These are phyloP conservation scores for Criorhina ranunculi DNA, from an alignment of 2,888 invertebrate species.

Conservation along the genomic window DNA sequence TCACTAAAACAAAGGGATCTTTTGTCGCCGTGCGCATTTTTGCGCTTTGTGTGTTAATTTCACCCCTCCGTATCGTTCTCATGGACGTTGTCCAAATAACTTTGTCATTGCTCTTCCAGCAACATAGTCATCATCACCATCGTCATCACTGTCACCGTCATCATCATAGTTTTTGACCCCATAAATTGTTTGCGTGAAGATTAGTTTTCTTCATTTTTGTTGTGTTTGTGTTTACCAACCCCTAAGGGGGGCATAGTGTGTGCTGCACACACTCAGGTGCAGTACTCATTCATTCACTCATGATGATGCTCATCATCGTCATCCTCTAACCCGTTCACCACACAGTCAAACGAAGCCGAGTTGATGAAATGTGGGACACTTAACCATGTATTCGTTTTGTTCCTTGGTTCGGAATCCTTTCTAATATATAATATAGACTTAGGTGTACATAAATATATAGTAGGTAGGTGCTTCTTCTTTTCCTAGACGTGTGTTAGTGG, in stretches of 20 bases:
- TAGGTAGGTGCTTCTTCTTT: slow-evolving; percentile 8
- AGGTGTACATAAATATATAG: neutral
- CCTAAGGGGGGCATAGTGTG: slow-evolving; percentile 14
- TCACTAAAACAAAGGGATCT: neutral
- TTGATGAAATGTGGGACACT: slow-evolving; percentile 60
- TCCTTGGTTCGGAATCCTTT: slow-evolving; percentile 5
- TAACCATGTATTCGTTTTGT: slow-evolving; percentile 21
- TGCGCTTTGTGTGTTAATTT: slow-evolving; percentile 34
- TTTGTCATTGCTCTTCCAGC: slow-evolving; percentile 11
- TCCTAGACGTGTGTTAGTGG: slow-evolving; percentile 20
- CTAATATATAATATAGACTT: neutral
- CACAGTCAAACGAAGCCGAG: slow-evolving; percentile 56
- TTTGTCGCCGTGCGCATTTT: neutral
- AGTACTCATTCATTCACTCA: slow-evolving; percentile 18
- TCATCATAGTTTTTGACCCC: slow-evolving; percentile 45
- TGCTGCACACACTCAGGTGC: slow-evolving; percentile 30
- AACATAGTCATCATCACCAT: neutral
- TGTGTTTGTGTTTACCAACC: slow-evolving; percentile 51
- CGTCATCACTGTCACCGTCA: neutral
- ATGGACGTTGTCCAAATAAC: slow-evolving; percentile 26
- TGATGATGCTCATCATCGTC: slow-evolving; percentile 25
- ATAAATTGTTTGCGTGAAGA: slow-evolving; percentile 67
- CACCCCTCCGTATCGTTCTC: neutral
- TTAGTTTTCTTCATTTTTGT: slow-evolving; percentile 51
- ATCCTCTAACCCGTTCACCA: slow-evolving; percentile 9